Conservation (phyloP, 2,797 vertebrate species). For the Micrastur ruficollis region DNA sequence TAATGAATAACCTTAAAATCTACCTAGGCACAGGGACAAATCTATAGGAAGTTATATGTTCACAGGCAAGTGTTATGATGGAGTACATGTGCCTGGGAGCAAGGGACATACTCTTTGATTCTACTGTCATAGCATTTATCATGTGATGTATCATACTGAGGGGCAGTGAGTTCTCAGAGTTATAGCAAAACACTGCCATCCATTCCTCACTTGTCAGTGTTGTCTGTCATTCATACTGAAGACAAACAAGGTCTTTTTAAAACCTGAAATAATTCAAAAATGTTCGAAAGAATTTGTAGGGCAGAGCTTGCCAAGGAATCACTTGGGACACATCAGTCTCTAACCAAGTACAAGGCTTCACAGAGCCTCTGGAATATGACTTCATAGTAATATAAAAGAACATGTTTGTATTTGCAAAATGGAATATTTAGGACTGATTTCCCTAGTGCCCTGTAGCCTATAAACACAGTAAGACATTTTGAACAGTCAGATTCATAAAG, state of each 20-base stretch:
- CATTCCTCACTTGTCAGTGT: background rate
- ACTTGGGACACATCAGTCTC: background rate
- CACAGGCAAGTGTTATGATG: background rate
- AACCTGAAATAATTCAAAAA: background rate
- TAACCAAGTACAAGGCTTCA: background rate
- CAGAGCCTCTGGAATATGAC: background rate
- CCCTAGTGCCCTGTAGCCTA: background rate
- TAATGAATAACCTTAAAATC: background rate
- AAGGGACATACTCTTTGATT: background rate
- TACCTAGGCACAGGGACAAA: background rate
- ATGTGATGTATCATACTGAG: background rate
- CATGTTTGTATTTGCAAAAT: background rate
- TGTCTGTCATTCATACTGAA: background rate
- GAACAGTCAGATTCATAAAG: background rate
- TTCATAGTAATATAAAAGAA: background rate
- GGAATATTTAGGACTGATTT: background rate
- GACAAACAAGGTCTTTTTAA: background rate
- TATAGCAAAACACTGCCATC: background rate
- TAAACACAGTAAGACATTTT: background rate
- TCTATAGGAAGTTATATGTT: background rate
- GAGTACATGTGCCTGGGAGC: background rate
- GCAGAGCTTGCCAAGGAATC: fast-evolving
- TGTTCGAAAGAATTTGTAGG: background rate
- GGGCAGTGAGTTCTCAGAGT: background rate
- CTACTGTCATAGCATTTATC: background rate